Evolutionary conservation across 2,888 invertebrate genomes (phyloP).

Genomic region (Sarcophaga caerulescens): DNA sequence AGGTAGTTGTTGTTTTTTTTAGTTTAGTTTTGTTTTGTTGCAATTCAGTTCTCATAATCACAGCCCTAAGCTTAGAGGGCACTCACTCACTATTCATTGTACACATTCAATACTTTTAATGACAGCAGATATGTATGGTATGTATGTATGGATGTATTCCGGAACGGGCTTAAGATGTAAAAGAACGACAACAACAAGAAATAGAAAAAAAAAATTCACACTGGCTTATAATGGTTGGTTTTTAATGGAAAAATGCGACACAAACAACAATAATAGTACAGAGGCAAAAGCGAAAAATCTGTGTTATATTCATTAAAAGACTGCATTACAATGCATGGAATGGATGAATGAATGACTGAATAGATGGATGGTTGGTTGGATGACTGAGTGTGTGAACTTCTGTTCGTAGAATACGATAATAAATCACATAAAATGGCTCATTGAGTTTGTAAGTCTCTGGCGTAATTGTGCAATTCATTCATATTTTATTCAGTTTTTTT

Average conservation of each 20-base stretch:
- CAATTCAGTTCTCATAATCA: neutral
- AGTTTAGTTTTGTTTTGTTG: too few species aligned
- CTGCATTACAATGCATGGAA: too few species aligned
- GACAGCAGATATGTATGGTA: neutral
- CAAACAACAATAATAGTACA: constrained; percentile 1
- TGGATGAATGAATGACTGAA: too few species aligned
- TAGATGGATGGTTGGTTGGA: neutral
- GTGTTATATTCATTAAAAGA: constrained; percentile 61
- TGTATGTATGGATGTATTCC: too few species aligned
- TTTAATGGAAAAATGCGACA: constrained; percentile 4
- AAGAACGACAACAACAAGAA: constrained; percentile 15
- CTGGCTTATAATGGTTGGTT: neutral
- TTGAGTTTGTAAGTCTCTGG: constrained; percentile 63
- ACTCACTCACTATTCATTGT: too few species aligned
- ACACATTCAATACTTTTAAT: neutral
- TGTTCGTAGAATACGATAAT: constrained; percentile 45
- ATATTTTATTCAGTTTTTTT: neutral
- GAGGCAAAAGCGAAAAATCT: constrained; percentile 21
- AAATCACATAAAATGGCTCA: constrained; percentile 65
- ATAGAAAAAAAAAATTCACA: constrained; percentile 36
- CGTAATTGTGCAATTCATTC: constrained; percentile 5
- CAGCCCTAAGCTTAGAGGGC: constrained; percentile 15
- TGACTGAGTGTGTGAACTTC: constrained; percentile 36
- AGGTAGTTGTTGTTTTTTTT: too few species aligned
- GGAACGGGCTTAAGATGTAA: neutral